Base-by-base conservation (phyloP, 2,888 invertebrate genomes). In the Xestia rhomboidea region DNA sequence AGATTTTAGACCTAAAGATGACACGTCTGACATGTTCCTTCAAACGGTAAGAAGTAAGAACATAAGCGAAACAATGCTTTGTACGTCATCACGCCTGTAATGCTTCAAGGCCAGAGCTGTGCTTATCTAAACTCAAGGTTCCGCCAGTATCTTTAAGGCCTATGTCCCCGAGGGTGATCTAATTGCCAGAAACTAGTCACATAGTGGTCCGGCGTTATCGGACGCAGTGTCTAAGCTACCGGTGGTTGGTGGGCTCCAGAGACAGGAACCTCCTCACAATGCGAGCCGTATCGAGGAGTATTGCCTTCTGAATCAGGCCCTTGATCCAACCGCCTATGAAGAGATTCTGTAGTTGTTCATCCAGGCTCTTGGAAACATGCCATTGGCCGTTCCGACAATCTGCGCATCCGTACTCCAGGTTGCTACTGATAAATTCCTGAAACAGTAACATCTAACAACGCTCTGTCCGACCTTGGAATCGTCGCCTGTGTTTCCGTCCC, bases 1-100 rank as follows among this genome's bases (percentile, higher is more conserved):
- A 34, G 66, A 71, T 2, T 91, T 94, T n/a, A 63, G 90, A 27
- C 95, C 95, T 0, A 69, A 44, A 2, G 92, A 92, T 66, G 79
- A 79, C 1, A 80, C 89, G 0, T 90, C 92, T 5, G 92, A 92
- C 49, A 85, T 93, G 0, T 86, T 94, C 5, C 84, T 89, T 5
- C 80, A 88, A 57, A 68, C 93, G 90, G 95, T 95, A 91, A 91
- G 92, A 75, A 74, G 95, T 95, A 91, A 91, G 92, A 75, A 73
- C 24, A 15, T 68, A 38, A 44, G 24, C 2, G 5, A 3, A 27
- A 44, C 8, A n/a, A 41, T 15, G 60, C 21, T 8, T 54, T 13
- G 6, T 60, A 18, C 18, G 15, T 7, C 18, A 30, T 60, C n/a
- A 30, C 30, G 18, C 7, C 15, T 27, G 15, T 57, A 27, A 15